Conservation (phyloP, 2,113 vertebrate species). For the Pelodiscus sinensis region DNA sequence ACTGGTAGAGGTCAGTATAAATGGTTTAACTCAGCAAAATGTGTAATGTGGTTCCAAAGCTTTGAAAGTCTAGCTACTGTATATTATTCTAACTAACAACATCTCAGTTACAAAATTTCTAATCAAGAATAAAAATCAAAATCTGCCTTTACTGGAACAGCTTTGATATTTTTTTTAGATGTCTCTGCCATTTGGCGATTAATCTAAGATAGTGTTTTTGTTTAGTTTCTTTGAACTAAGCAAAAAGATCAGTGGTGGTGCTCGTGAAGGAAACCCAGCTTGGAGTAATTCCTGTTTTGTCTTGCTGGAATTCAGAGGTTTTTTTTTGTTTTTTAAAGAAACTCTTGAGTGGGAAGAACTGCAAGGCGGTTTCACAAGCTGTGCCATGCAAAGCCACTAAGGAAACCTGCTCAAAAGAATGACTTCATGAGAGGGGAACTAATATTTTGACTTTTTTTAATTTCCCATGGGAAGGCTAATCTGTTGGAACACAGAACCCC, state of each 20-base stretch:
- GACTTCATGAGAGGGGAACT: conserved; percentile 69
- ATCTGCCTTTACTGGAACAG: conserved; percentile 47
- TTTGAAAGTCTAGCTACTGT: conserved; percentile 76
- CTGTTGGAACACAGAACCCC: conserved; percentile 77
- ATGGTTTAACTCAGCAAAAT: conserved; percentile 50
- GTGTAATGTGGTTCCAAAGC: conserved; percentile 77
- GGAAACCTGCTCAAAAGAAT: conserved; percentile 69
- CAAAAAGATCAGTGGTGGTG: conserved; percentile 34
- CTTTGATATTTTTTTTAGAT: conserved; percentile 64
- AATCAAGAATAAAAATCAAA: conserved; percentile 70
- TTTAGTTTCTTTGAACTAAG: conserved; percentile 41
- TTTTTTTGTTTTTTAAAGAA: conserved; percentile 16
- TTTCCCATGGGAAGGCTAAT: conserved; percentile 82
- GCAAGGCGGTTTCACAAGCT: conserved; percentile 62
- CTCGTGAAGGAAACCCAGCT: conserved; percentile 72
- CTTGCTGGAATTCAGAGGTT: conserved; percentile 70
- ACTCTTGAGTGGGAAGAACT: conserved; percentile 62
- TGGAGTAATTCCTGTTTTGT: conserved; percentile 79
- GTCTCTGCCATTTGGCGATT: conserved; percentile 55
- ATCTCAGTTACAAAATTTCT: conserved; percentile 70
- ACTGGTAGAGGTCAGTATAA: conserved; percentile 52
- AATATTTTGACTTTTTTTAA: conserved; percentile 54
- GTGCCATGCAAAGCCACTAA: conserved; percentile 49
- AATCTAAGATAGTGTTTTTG: conserved; percentile 55
- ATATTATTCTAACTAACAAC: conserved; percentile 81